Evolutionary conservation across 37 sponge, comb jelly and placozoan genomes (phyloP).

Genomic region (Bolinopsis microptera): DNA sequence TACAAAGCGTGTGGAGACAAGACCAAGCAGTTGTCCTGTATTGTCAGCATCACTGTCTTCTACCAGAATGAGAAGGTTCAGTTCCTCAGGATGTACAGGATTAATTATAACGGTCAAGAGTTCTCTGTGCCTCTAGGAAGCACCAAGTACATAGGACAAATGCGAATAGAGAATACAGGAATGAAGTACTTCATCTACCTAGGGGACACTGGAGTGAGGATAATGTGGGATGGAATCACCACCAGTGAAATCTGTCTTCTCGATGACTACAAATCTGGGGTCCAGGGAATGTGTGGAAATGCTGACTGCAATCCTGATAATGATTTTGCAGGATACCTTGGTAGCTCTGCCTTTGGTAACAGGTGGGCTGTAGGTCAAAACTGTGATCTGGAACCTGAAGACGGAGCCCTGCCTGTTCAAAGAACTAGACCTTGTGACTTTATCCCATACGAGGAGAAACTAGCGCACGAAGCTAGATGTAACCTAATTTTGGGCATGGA

Average conservation of each 20-base stretch:
- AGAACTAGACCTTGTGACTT: constrained; percentile 28
- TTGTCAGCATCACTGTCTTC: constrained; percentile 27
- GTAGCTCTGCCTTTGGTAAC: constrained; percentile 3
- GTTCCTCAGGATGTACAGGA: constrained; percentile 45
- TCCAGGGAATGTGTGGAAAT: background rate
- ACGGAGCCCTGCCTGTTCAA: background rate
- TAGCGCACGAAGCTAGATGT: background rate
- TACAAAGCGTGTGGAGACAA: constrained; percentile 40
- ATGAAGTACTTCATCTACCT: background rate
- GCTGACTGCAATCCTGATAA: constrained; percentile 10
- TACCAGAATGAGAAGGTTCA: constrained; percentile 8
- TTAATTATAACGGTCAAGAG: background rate
- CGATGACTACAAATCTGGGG: background rate
- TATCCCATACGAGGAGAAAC: background rate
- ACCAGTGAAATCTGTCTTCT: background rate
- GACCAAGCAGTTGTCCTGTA: constrained; percentile 18
- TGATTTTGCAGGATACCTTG: background rate
- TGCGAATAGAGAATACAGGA: background rate
- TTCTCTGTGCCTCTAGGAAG: background rate
- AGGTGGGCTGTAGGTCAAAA: background rate
- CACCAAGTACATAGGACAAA: background rate
- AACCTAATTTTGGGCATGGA: background rate
- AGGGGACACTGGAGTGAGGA: background rate
- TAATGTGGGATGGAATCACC: constrained; percentile 1
- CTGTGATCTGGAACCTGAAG: background rate